Base-by-base conservation (phyloP, 2,797 vertebrate species). In the Sebastes cheni region DNA sequence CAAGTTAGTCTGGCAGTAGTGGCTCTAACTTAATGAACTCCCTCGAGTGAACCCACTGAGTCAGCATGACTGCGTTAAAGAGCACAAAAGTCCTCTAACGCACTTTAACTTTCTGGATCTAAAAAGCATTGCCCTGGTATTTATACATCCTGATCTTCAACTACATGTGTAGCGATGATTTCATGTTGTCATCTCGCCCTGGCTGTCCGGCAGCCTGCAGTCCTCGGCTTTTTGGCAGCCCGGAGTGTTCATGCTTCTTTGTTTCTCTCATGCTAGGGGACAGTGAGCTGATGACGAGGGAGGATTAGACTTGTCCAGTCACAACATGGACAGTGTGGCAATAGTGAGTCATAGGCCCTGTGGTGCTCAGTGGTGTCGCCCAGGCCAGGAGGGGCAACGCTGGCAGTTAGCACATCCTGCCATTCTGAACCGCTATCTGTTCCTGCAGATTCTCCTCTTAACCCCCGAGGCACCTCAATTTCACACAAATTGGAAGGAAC, bases 391-490 rank as follows among this genome's bases (percentile, higher is more conserved):
- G 46, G 77, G 66, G 50, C 75, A 58, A 72, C 14, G 25, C 76
- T 83, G 86, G 70, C 88, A 82, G 75, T 74, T n/a, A 54, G 64
- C 67, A 54, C 71, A 71, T 75, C 50, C 67, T 67, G 72, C 84
- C 27, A 59, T 50, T 85, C 62, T 62, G 59, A 73, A 65, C 67
- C 81, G n/a, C 81, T 92, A 94, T 92, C 93, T 85, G 80, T 52
- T 88, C 60, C 78, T 69, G 88, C 90, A 93, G 83, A 91, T 83
- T 86, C 75, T 81, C 73, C 70, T 81, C 80, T 88, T 87, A 79
- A 91, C 91, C 90, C 89, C 87, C n/a, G n/a, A 79, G 90, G 85
- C 85, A 22, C 84, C 80, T 90, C 85, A 88, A 90, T 89, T 93
- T 92, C 90, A 89, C 89, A 81, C 84, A 86, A 77, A 89, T 83